Evolutionary conservation across 2,113 vertebrate species (phyloP).

Genomic region (Melanocharis versteri): DNA sequence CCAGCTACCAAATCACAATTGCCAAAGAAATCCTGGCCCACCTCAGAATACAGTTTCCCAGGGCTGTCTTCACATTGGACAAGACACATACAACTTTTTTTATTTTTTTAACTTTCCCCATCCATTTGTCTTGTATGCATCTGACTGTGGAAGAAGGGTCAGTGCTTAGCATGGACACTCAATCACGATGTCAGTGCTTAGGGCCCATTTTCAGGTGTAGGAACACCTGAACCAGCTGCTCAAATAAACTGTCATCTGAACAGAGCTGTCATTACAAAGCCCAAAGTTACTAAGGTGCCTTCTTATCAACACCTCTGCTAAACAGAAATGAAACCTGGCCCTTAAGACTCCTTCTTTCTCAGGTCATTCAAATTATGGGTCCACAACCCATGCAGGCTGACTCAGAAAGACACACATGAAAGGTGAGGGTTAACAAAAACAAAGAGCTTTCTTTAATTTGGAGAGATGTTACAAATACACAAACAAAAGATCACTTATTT

Average conservation of each 20-base stretch:
- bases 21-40: background rate
- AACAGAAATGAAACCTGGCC: background rate
- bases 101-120: background rate
- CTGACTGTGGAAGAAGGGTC: background rate
- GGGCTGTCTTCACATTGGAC: background rate
- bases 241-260: background rate
- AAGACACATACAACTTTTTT: background rate
- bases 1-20: background rate
- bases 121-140: background rate
- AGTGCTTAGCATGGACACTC: background rate
- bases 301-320: background rate
- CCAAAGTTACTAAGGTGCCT: background rate
- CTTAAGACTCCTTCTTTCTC: background rate
- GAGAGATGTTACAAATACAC: background rate
- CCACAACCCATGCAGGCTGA: background rate
- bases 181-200: background rate
- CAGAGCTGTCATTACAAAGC: background rate
- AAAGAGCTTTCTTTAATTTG: background rate
- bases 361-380: background rate
- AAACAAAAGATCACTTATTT: background rate
- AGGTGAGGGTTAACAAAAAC: background rate
- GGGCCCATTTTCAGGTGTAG: background rate
- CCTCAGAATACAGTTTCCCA: background rate
- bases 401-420: background rate
- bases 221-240: background rate